A percentile compares a stretch with the other conserved stretches of the same genome.
Evolutionary conservation across 1,140 invertebrate genomes (phyloP).

Genomic region (Steinernema khuongi): DNA sequence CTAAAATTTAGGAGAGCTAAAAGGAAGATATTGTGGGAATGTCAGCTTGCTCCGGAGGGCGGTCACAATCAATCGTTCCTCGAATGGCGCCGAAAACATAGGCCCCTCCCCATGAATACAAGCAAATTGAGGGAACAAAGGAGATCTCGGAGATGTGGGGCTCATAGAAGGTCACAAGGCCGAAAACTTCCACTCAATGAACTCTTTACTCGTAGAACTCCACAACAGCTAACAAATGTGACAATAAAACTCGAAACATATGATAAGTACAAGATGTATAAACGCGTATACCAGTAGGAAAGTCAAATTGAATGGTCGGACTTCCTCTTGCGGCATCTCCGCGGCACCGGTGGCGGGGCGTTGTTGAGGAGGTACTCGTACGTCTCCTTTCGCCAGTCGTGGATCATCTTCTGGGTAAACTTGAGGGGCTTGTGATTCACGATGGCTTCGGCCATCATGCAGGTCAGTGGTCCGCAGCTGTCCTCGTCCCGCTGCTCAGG

Average conservation of each 20-base stretch:
- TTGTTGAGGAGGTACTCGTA: neutral
- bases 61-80: neutral
- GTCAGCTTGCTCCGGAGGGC: neutral
- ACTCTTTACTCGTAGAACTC: neutral
- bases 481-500: neutral
- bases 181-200: no score
- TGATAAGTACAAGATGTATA: neutral
- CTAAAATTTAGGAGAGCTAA: neutral
- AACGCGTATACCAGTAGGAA: neutral
- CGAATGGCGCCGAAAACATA: neutral
- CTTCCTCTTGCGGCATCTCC: neutral
- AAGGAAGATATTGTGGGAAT: neutral
- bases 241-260: no score
- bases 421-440: neutral
- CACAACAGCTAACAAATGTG: no score
- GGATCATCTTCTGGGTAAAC: neutral
- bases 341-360: neutral
- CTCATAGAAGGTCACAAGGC: no score
- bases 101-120: neutral
- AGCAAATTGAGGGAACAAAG: neutral
- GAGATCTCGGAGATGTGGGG: no score
- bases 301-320: neutral
- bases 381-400: neutral
- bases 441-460: neutral
- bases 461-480: neutral